A percentile compares a stretch with the other conserved stretches of the same genome.
These are phyloP conservation scores for Collichthys lucidus DNA, from an alignment of 2,113 vertebrate genomes.

Conservation along the genomic window DNA sequence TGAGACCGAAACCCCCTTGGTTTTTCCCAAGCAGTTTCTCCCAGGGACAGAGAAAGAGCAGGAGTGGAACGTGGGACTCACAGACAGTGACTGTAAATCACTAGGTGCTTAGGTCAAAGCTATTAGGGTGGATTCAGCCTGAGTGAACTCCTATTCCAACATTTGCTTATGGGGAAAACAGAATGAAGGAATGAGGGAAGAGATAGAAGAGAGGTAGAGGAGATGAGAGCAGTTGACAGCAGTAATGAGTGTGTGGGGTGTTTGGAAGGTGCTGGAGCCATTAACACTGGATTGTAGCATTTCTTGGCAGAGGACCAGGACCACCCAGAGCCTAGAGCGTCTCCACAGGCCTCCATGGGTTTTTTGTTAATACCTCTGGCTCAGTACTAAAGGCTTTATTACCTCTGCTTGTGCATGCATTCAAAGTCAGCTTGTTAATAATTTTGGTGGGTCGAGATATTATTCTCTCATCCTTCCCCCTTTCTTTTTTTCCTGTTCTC, in stretches of 20 bases:
- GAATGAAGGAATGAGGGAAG: neutral
- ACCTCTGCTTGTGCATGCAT: neutral
- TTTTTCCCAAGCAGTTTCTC: constrained; percentile 2
- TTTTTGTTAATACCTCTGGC: neutral
- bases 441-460: neutral
- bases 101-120: neutral
- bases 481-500: neutral
- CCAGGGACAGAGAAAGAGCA: neutral
- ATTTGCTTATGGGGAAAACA: constrained; percentile 13
- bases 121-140: constrained; percentile 28
- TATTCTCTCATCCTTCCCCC: neutral
- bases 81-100: neutral
- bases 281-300: constrained; percentile 5
- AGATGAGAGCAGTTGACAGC: constrained; percentile 30
- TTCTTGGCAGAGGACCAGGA: constrained; percentile 55
- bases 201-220: neutral
- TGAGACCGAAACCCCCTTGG: neutral
- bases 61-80: constrained; percentile 13
- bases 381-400: constrained; percentile 22
- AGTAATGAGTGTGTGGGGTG: constrained; percentile 28
- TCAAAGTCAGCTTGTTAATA: constrained; percentile 21
- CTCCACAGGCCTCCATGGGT: neutral
- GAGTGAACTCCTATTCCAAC: neutral
- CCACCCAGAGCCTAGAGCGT: constrained; percentile 48
- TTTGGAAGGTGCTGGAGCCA: constrained; percentile 34